Evolutionary conservation across 2,888 invertebrate genomes (phyloP), one percentile per base, ranked within the genome.

Genomic region (Lypha dubia): DNA sequence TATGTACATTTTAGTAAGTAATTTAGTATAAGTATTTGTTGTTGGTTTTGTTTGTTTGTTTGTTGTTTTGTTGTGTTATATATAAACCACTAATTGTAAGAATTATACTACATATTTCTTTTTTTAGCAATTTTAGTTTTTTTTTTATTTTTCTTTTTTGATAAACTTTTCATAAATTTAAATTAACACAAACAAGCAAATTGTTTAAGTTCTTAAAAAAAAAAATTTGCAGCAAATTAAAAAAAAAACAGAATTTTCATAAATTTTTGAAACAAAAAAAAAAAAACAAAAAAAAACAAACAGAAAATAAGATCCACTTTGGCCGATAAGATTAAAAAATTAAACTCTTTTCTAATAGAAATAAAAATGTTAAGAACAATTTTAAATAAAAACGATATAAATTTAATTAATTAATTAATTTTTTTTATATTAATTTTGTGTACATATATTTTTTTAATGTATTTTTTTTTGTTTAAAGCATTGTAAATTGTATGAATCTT

Each of bases 391-490:
- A 8, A 73, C 28, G 28, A 28, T 22, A 60, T 51, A 22, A 38
- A 7, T 11, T 13, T 20, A 60, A 76, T 17, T 35, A 28, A 74
- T 2, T n/a, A n/a, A n/a, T n/a, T n/a, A n/a, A n/a, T n/a, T n/a
- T n/a, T 56, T 60, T 77, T 20, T 32, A 58, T 80, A 53, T 60
- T 24, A 44, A 65, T 35, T 41, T 63, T 38, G 13, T 38, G 38
- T 58, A 83, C 28, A 28, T 28, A 28, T 5, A 28, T 28, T 28
- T 13, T 38, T 38, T 38, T 35, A 1, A 2, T 71, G 38, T 77
- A 70, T 32, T 62, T 17, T 20, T 22, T 32, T 83, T 80, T 28
- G 5, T 28, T 86, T 70, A 87, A 73, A 82, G 70, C 75, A 63
- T 70, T 82, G 62, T 71, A 70, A 58, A 82, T 76, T 56, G 49